Conservation (phyloP, 2,888 invertebrate species). For the Plebejus anna region DNA sequence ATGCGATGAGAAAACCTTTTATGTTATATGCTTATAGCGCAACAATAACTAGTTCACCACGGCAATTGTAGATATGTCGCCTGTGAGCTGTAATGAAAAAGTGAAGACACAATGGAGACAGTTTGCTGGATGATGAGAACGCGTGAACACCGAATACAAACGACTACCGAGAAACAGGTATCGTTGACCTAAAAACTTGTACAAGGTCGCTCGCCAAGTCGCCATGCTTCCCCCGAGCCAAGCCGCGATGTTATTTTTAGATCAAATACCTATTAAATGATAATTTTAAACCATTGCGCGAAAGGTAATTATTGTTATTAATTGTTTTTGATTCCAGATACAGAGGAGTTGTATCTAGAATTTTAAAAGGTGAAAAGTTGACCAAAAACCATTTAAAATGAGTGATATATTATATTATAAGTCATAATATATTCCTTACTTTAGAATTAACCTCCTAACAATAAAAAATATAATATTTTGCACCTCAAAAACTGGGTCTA, state of each 20-base stretch:
- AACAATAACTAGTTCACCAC: neutral
- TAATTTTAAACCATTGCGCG: neutral
- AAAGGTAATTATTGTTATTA: neutral
- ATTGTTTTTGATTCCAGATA: neutral
- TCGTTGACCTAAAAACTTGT: constrained; percentile 26
- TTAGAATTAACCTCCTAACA: neutral
- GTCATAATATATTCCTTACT: neutral
- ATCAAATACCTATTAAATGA: neutral
- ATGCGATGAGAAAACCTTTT: too few species aligned
- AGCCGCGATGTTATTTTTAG: constrained; percentile 16
- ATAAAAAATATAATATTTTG: neutral
- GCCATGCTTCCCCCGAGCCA: neutral
- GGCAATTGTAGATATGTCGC: neutral
- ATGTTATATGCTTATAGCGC: neutral
- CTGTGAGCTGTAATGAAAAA: constrained; percentile 4
- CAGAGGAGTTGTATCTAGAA: neutral
- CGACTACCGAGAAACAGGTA: constrained; percentile 15
- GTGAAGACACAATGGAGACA: constrained; percentile 6
- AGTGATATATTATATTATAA: too few species aligned
- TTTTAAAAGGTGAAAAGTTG: neutral
- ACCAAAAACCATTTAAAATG: neutral
- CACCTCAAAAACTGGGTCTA: neutral
- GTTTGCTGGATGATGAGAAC: constrained; percentile 22
- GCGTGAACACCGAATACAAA: constrained; percentile 24
- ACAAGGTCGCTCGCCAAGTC: constrained; percentile 7